These are phyloP conservation scores for Acropora yongei DNA, from an alignment of 64 coral and sea anemone genomes.

Conservation along the genomic window DNA sequence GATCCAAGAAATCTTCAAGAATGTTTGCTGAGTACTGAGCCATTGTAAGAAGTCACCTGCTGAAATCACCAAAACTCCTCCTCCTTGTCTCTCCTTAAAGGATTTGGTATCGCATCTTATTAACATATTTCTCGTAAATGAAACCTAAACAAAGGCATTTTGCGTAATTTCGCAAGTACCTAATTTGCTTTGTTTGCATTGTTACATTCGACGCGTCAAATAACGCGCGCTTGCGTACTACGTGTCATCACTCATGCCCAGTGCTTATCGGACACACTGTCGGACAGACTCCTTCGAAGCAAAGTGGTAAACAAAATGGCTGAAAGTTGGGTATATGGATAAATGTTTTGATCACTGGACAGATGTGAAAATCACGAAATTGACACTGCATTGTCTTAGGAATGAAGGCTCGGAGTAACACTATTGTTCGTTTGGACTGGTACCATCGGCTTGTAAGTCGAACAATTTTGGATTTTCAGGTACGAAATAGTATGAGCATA, in stretches of 20 bases:
- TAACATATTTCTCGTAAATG: too few relatives aligned
- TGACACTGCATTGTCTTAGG: not conserved
- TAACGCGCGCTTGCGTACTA: not conserved
- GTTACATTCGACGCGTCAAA: conserved; percentile 37
- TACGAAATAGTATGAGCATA: not conserved
- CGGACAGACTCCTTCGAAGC: not conserved
- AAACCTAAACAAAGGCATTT: too few relatives aligned
- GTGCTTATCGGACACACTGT: not conserved
- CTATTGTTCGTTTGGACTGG: conserved; percentile 91
- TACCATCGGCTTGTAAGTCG: conserved; percentile 88
- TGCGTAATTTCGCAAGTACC: not conserved
- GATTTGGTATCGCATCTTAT: too few relatives aligned
- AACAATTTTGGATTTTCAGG: conserved; percentile 94
- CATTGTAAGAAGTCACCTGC: not conserved
- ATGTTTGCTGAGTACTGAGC: not conserved
- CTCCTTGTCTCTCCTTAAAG: too few relatives aligned
- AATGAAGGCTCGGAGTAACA: conserved; percentile 93
- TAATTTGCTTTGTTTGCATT: not conserved
- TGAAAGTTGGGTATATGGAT: conserved; percentile 47
- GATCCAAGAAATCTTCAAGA: not conserved
- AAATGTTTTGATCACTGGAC: not conserved
- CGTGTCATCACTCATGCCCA: conserved; percentile 10
- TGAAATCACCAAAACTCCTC: too few relatives aligned
- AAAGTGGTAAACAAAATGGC: conserved; percentile 18
- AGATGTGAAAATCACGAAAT: not conserved